These are phyloP conservation scores for Tyrannus savana DNA, from an alignment of 2,113 vertebrate genomes.

Conservation along the genomic window DNA sequence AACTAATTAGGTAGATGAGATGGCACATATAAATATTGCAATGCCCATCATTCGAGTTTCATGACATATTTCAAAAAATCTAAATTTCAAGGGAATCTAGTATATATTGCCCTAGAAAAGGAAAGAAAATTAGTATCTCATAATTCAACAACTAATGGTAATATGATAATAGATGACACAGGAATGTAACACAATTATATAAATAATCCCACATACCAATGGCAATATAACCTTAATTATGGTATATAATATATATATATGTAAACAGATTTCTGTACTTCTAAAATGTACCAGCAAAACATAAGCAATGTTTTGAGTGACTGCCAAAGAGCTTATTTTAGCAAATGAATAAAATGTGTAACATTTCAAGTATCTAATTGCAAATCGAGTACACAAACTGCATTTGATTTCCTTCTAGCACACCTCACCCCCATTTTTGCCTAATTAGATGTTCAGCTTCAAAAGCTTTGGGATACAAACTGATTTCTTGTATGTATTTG, in stretches of 20 bases:
- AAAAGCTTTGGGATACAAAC: background rate
- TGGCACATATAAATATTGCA: background rate
- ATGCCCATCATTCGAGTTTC: background rate
- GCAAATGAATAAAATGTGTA: background rate
- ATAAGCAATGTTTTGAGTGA: background rate
- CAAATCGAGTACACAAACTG: background rate
- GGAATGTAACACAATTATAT: background rate
- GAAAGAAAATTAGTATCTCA: background rate
- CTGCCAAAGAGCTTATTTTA: background rate
- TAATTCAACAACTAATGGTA: background rate
- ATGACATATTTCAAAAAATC: background rate
- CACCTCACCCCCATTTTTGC: background rate
- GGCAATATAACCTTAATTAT: background rate
- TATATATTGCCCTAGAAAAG: background rate
- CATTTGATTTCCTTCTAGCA: background rate
- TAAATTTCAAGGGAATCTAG: background rate
- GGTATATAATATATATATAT: background rate
- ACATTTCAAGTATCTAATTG: background rate
- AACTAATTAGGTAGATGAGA: background rate
- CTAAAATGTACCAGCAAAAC: background rate
- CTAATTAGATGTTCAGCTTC: background rate
- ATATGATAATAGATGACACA: background rate
- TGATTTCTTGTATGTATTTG: background rate
- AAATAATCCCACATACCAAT: background rate
- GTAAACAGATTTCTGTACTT: background rate